Base-by-base conservation (phyloP, 2,888 invertebrate species). In the Hedychridium roseum region DNA sequence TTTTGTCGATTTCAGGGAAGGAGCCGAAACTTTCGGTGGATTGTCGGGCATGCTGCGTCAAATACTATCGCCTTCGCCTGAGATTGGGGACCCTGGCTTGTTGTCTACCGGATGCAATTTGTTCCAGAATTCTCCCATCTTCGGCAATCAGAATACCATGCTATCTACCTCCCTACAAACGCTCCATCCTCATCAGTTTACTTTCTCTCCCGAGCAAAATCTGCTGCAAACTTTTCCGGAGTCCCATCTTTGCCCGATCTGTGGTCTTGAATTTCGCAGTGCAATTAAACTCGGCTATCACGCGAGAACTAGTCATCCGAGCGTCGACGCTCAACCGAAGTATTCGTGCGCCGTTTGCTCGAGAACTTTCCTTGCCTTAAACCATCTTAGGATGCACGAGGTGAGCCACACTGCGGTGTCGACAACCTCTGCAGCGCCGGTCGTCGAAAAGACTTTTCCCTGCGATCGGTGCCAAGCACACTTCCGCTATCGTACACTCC, bases 11-110 rank as follows among this genome's bases (percentile, higher is more conserved):
- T 78, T 64, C 77, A 78, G 78, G 70, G 77, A 77, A 47, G 59
- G 42, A 52, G 66, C 68, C 51, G 78, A 77, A 52, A 73, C 71
- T 40, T 77, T 78, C 47, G 78, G 78, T 42, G 78, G 78, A 63
- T 71, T 78, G 43, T 78, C 78, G 20, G 78, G 78, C 55, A 78
- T 78, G 78, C 72, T 78, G 54, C 76, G 78, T 40, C 78, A 78
- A 53, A 78, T 78, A 50, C 69, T 78, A 14, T 78, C 78, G 42
- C 78, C 78, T 14, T 73, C 76, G 40, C 73, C 78, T 43, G 76
- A 76, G 60, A 70, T 66, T 47, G 71, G 66, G 12, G 76, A 75
- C 20, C 46, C 54, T 30, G 60, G 60, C 43, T 51, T 65, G 30
- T 34, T n/a, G 57, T 14, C 43, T 51, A 31, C 58, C 57, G 46